Conservation (phyloP, 1,140 invertebrate species). For the Caerostris darwini region DNA sequence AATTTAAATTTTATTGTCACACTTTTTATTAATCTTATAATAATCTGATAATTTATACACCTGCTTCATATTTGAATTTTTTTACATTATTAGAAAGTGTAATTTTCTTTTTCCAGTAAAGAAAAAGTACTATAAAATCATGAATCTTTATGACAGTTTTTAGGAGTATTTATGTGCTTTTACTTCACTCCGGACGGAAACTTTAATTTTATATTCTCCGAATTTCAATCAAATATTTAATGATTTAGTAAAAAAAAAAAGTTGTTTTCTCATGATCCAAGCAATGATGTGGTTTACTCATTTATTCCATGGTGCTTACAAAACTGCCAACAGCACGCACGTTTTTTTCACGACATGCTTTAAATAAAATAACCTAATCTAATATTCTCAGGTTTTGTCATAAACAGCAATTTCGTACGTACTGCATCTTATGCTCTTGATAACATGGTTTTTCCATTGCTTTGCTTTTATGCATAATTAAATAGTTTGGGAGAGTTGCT, state of each 20-base stretch:
- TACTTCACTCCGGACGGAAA: not conserved
- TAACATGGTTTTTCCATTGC: constrained; percentile 77
- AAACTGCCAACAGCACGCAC: not conserved
- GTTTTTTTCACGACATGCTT: constrained; percentile 34
- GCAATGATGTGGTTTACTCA: not conserved
- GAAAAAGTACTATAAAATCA: no score
- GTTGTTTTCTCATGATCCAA: not conserved
- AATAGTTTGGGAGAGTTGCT: constrained; percentile 55
- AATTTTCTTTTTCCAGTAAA: no score
- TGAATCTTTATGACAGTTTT: not conserved
- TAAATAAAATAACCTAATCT: constrained; percentile 73
- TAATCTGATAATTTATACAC: no score
- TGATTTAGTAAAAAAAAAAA: constrained; percentile 35
- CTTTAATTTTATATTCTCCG: constrained; percentile 19
- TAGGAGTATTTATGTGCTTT: not conserved
- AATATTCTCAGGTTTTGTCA: constrained; percentile 68
- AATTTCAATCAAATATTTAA: constrained; percentile 59
- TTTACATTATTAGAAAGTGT: no score
- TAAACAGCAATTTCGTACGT: constrained; percentile 54
- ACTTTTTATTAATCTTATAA: no score
- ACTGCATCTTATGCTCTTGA: constrained; percentile 56
- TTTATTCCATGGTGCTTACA: not conserved
- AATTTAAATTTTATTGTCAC: no score
- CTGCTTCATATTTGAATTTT: no score
- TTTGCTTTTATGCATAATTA: constrained; percentile 75